Conservation (phyloP, 2,113 vertebrate species). For the Elgaria multicarinata region DNA sequence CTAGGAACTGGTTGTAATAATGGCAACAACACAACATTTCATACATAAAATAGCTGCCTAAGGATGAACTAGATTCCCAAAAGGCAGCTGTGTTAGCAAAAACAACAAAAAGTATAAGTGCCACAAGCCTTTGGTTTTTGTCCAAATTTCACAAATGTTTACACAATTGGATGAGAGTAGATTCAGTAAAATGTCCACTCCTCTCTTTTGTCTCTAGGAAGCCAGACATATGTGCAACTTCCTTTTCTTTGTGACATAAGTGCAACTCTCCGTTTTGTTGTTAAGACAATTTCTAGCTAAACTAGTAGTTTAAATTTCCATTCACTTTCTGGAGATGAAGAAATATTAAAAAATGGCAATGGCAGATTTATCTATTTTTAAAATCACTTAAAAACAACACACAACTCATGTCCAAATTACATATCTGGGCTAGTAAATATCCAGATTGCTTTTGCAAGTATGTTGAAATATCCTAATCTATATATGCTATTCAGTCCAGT, state of each 20-base stretch:
- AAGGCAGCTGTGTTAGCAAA: neutral
- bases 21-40: neutral
- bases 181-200: neutral
- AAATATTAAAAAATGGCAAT: neutral
- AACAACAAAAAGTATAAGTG: neutral
- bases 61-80: neutral
- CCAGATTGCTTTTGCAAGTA: neutral
- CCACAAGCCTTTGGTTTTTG: neutral
- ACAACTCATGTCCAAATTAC: neutral
- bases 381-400: neutral
- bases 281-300: neutral
- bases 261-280: too few species aligned
- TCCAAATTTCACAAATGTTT: neutral
- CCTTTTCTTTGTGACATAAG: too few species aligned
- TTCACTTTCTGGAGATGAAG: neutral
- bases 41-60: neutral
- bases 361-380: neutral
- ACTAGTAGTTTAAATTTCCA: neutral
- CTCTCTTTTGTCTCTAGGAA: neutral
- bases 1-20: neutral
- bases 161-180: neutral
- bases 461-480: neutral
- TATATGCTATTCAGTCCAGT: neutral
- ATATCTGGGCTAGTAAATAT: neutral
- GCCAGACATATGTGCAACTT: conserved; percentile 40